Evolutionary conservation across 1,140 invertebrate species (phyloP).

Genomic region (Drosophila dunni): DNA sequence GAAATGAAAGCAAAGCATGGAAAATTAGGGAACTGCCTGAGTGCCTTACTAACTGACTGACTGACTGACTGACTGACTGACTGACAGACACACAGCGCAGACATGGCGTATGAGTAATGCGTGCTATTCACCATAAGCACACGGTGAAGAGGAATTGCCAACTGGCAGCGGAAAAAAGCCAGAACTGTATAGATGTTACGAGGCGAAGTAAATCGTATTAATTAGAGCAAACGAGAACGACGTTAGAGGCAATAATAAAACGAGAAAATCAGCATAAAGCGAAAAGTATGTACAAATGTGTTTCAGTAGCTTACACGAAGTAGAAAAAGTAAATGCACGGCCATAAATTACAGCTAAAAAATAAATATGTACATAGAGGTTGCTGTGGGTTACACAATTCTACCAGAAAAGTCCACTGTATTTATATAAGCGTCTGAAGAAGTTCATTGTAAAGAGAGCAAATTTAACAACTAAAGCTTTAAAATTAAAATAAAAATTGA

Average conservation of each 20-base stretch:
- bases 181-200: constrained; percentile 18
- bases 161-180: constrained; percentile 14
- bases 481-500: too few relatives aligned
- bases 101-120: constrained; percentile 68
- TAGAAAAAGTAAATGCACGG: not conserved
- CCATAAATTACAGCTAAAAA: not conserved
- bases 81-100: constrained; percentile 26
- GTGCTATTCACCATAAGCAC: constrained; percentile 16
- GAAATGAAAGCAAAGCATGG: constrained; percentile 29
- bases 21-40: constrained; percentile 43
- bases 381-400: too few relatives aligned
- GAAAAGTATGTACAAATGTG: not conserved
- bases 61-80: constrained; percentile 41
- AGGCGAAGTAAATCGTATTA: constrained; percentile 56
- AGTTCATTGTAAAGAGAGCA: too few relatives aligned
- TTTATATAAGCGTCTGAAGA: too few relatives aligned
- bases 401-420: too few relatives aligned
- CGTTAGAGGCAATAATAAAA: constrained; percentile 66
- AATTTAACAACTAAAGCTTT: too few relatives aligned
- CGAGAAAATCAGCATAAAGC: constrained; percentile 59
- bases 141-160: not conserved
- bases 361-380: not conserved
- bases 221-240: constrained; percentile 71
- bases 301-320: not conserved
- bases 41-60: constrained; percentile 40